These are phyloP conservation scores for Apamea crenata DNA, from an alignment of 2,888 invertebrate genomes.

Conservation along the genomic window DNA sequence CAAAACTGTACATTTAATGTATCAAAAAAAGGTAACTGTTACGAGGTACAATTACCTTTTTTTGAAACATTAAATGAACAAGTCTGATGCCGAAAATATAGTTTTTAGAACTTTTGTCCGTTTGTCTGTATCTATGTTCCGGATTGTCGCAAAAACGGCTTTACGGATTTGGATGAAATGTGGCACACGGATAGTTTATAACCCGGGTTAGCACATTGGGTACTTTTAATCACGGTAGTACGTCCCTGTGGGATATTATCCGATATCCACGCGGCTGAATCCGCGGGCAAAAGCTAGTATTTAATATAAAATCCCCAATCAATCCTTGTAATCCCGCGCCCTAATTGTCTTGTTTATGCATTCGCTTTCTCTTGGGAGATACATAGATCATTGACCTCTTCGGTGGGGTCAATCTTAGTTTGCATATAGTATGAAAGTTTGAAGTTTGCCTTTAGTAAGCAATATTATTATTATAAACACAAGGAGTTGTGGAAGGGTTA, in stretches of 20 bases:
- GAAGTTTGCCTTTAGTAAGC: neutral
- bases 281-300: neutral
- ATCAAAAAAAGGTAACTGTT: too few species aligned
- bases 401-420: conserved; percentile 17
- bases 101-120: neutral
- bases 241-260: neutral
- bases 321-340: conserved; percentile 28
- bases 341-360: conserved; percentile 50
- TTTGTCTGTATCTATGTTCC: neutral
- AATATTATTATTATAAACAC: conserved; percentile 15
- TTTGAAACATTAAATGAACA: too few species aligned
- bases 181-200: too few species aligned
- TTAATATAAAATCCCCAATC: conserved; percentile 34
- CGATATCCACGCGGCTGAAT: neutral
- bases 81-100: too few species aligned
- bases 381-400: conserved; percentile 38
- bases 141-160: too few species aligned
- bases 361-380: conserved; percentile 24
- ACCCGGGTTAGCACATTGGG: too few species aligned
- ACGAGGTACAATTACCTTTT: too few species aligned
- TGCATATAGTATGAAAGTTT: conserved; percentile 25
- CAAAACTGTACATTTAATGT: too few species aligned
- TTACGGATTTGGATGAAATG: too few species aligned
- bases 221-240: too few species aligned
- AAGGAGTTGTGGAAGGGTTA: conserved; percentile 6